phyloP scores from a whole-genome alignment of 2,113 vertebrate genomes.

The Emydocephalus ijimae region DNA sequence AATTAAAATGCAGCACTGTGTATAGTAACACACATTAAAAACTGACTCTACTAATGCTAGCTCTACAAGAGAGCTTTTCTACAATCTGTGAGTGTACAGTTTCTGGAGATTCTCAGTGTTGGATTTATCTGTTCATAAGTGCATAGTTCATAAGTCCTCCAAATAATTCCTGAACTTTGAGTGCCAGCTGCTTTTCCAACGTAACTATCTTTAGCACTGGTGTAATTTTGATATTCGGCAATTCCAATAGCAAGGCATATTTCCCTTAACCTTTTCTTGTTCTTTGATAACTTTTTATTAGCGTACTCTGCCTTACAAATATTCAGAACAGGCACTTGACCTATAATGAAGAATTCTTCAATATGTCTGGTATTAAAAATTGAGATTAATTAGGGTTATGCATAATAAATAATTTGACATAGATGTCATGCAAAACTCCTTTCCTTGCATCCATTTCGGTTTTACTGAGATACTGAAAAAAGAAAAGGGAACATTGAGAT shows the following conservation, averaged over 20 bases:
- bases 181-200: neutral
- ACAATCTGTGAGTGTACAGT: neutral
- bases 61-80: neutral
- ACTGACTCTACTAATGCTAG: neutral
- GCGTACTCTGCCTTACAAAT: neutral
- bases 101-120: neutral
- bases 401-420: neutral
- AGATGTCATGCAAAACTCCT: neutral
- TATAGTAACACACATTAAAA: neutral
- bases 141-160: neutral
- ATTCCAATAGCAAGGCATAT: neutral
- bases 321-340: neutral
- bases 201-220: neutral
- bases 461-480: neutral
- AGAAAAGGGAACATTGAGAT: neutral
- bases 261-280: neutral
- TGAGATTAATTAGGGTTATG: neutral
- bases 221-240: neutral
- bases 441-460: neutral
- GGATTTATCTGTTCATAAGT: neutral
- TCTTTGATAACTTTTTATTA: conserved; percentile 19
- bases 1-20: neutral
- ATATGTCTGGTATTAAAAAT: conserved; percentile 25
- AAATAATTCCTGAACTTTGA: neutral
- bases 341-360: neutral